Conservation (phyloP, 2,888 invertebrate species). For the Abrostola tripartita region DNA sequence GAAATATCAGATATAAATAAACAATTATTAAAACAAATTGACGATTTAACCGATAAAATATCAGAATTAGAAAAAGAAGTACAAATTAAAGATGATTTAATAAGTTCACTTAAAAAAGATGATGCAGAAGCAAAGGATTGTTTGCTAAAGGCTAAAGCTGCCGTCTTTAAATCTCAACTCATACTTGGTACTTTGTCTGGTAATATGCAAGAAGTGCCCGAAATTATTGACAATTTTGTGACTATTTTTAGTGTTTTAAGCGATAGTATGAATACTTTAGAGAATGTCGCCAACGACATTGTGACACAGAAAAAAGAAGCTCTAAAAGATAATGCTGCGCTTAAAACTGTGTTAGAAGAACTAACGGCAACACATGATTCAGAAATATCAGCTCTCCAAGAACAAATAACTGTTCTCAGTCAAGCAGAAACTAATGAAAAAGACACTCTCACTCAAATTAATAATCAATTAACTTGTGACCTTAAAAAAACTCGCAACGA, state of each 20-base stretch:
- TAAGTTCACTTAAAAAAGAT: constrained; percentile 58
- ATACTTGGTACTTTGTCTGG: constrained; percentile 65
- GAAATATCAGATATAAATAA: constrained; percentile 54
- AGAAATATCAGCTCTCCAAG: constrained; percentile 46
- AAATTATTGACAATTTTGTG: constrained; percentile 63
- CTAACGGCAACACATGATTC: constrained; percentile 45
- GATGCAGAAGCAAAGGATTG: constrained; percentile 59
- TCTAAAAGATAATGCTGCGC: constrained; percentile 38
- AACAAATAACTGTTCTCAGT: constrained; percentile 45
- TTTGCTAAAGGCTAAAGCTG: constrained; percentile 62
- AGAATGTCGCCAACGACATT: constrained; percentile 58
- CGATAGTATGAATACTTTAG: constrained; percentile 64
- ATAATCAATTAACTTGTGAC: constrained; percentile 31
- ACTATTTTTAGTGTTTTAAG: constrained; percentile 61
- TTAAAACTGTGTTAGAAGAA: constrained; percentile 50
- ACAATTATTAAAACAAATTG: constrained; percentile 55
- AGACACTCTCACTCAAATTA: constrained; percentile 25
- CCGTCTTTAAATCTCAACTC: constrained; percentile 60
- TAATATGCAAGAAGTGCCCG: constrained; percentile 64
- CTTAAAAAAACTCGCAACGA: constrained; percentile 40
- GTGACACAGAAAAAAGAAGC: constrained; percentile 61
- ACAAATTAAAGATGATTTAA: constrained; percentile 60
- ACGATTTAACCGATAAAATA: constrained; percentile 56
- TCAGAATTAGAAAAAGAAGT: constrained; percentile 59
- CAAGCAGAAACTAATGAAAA: constrained; percentile 40